These are phyloP conservation scores for Sycophila texana DNA, from an alignment of 2,888 invertebrate species.

Conservation along the genomic window DNA sequence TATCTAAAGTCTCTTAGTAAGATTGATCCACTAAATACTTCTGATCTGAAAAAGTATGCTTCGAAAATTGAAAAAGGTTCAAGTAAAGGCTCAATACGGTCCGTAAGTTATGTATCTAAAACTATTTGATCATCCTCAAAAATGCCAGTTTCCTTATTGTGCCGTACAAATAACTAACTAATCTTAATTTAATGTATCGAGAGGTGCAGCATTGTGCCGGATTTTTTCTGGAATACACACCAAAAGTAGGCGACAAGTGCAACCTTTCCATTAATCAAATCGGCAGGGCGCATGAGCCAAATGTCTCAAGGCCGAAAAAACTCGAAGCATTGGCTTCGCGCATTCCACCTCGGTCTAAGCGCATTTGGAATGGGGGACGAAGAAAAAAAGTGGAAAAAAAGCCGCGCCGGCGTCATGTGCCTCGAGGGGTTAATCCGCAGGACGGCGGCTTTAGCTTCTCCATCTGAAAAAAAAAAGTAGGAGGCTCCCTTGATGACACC, in stretches of 20 bases:
- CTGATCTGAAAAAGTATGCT: too few relatives aligned
- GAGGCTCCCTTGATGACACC: constrained; percentile 4
- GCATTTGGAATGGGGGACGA: neutral
- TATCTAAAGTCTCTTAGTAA: too few relatives aligned
- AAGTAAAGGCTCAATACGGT: too few relatives aligned
- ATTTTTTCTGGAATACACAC: neutral
- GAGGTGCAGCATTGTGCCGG: neutral
- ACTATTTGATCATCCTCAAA: too few relatives aligned
- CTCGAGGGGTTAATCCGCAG: neutral
- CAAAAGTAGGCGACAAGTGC: neutral
- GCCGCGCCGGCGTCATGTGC: neutral
- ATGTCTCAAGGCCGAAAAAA: neutral
- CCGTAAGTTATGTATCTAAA: too few relatives aligned
- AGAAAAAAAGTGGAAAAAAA: constrained; percentile 5
- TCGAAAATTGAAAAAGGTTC: too few relatives aligned
- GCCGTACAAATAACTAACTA: too few relatives aligned
- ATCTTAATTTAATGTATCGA: neutral
- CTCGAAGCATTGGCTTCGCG: neutral
- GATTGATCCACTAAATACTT: too few relatives aligned
- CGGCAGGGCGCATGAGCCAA: neutral
- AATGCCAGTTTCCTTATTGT: neutral
- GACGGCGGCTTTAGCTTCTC: neutral
- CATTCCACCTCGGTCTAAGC: neutral
- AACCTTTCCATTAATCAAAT: constrained; percentile 3
- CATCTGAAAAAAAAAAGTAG: neutral